Evolutionary conservation across 2,797 vertebrate genomes (phyloP), one percentile per base, ranked within the genome.

Genomic region (Mastacembelus armatus): DNA sequence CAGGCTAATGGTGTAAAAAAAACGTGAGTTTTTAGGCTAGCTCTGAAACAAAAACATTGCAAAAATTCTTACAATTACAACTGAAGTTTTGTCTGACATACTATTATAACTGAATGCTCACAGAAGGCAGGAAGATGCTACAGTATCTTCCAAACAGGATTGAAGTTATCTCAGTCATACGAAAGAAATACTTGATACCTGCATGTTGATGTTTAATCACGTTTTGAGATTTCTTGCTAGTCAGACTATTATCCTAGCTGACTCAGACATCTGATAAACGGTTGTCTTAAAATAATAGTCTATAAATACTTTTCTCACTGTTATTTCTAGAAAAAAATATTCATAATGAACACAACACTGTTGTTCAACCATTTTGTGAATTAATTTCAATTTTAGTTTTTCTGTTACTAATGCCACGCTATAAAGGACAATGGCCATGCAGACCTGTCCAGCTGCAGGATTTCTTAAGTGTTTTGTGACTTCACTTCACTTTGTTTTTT

Each of bases 331-430:
- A 52, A 26, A 60, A 55, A 68, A 45, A 29, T 2, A 48, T 47
- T 19, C 27, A 29, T 58, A 38, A 64, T 56, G 0, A 66, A 83
- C 56, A 65, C 21, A 60, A 62, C 71, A 49, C 62, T 61, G 78
- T 74, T 79, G 42, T 60, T 63, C 77, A 58, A 39, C 61, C 68
- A 70, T 61, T 81, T 60, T 84, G 84, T 83, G 74, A 68, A 65
- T 40, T 55, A 71, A 84, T 80, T 80, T 78, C 21, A 81, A 33
- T 56, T 68, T 81, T 42, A 64, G 63, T 51, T 29, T 57, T 42
- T 52, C 30, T 26, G 66, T 75, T 69, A 56, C 44, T 43, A 38
- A 58, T 9, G 44, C 18, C 26, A 72, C 47, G 57, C 10, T 10
- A 43, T n/a, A 33, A 45, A 40, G 24, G 45, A 3, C 32, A 32